Evolutionary conservation across 2,113 vertebrate genomes (phyloP).

Genomic region (Glareola pratincola): DNA sequence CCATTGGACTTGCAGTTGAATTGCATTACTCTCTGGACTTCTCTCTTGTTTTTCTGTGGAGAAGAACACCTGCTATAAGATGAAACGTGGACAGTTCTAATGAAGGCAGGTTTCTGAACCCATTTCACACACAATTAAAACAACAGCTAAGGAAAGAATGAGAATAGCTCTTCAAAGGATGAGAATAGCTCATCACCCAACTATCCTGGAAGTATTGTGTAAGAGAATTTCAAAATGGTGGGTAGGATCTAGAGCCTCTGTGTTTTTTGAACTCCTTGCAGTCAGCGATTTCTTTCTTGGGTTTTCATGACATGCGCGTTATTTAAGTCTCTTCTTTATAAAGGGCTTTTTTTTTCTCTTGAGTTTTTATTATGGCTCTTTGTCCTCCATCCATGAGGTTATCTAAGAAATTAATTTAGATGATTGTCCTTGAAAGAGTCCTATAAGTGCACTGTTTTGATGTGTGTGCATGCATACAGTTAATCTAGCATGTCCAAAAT

Average conservation of each 20-base stretch:
- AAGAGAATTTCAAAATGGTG: not conserved
- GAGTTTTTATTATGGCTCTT: not conserved
- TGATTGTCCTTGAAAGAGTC: fast-evolving
- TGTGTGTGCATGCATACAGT: not conserved
- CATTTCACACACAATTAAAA: not conserved
- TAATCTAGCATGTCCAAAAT: not conserved
- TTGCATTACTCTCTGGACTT: not conserved
- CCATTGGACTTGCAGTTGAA: not conserved
- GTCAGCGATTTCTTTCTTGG: not conserved
- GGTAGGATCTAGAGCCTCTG: not conserved
- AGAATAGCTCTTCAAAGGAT: not conserved
- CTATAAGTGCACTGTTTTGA: not conserved
- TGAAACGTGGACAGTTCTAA: not conserved
- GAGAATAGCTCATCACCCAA: not conserved
- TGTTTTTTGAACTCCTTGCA: not conserved
- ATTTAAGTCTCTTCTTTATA: not conserved
- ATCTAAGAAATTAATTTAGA: not conserved
- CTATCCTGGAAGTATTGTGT: not conserved
- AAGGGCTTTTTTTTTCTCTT: not conserved
- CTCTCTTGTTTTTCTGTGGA: not conserved
- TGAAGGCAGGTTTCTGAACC: not conserved
- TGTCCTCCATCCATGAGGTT: not conserved
- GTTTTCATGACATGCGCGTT: not conserved
- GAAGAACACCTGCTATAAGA: not conserved
- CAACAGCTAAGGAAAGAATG: not conserved